Evolutionary conservation across 2,113 vertebrate species (phyloP), one percentile per base, ranked within the genome.

Genomic region (Cercopithecus mona): DNA sequence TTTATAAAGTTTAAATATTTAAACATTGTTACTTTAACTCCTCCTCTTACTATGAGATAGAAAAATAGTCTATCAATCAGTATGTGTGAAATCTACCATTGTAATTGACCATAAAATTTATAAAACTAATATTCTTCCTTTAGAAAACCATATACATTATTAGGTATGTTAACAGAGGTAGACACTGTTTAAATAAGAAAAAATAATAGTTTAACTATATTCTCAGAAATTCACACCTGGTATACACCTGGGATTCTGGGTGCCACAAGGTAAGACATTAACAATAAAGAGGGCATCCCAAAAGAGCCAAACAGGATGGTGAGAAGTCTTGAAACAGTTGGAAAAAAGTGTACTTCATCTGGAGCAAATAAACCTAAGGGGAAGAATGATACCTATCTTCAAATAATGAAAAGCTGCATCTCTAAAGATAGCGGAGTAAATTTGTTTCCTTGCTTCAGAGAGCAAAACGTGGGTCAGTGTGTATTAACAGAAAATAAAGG

Each of bases 241-340:
- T 88, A 93, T 64, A 90, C 59, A 90, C 48, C 68, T 96, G 84
- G 84, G 95, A 88, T 94, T 96, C 90, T 96, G 88, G 85, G 81
- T 94, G 86, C 90, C 76, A 96, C 30, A 72, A 64, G 70, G 64
- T 72, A 96, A 95, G 61, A 78, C 52, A 90, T 80, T n/a, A 94
- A 92, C 66, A 75, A 91, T 94, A 96, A 96, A 83, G 83, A 92
- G 43, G 70, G 73, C 55, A 91, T 45, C 80, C 85, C 66, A 73
- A 95, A 96, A 82, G 22, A 64, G 70, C 35, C 43, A 81, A 85
- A 91, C 80, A 81, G 79, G 76, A 90, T 90, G 57, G 64, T 84
- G 90, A 96, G 48, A 91, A 70, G 76, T 85, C 73, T 88, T 92
- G 13, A 84, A 80, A 97, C 79, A 66, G 66, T 12, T 91, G 73